Evolutionary conservation across 2,113 vertebrate species (phyloP), one percentile per base, ranked within the genome.

Genomic region (Cariama cristata): DNA sequence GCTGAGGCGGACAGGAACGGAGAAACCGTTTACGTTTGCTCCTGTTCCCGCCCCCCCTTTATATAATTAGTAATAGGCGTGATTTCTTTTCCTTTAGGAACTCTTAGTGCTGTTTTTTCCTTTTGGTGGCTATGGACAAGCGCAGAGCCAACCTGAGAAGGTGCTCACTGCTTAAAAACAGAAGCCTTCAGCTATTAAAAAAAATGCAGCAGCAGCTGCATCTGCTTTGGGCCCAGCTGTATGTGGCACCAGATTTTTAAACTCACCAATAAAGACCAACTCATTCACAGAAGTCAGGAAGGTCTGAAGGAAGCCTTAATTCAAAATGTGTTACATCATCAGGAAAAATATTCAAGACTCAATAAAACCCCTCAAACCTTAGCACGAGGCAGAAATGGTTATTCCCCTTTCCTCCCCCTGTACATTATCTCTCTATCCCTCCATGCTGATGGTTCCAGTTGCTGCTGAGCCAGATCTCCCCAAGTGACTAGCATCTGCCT

Each of bases 1-100:
- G 49, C 20, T 8, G 14, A 26, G n/a, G 42, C 24, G 11, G 6
- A 1, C 4, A 0, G 32, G 32, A 13, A 20, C 3, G 2, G 3
- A 47, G 12, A 26, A 20, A 6, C 5, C 8, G 0, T 28, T 75
- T 6, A 11, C 8, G 7, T 53, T 69, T 26, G 11, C 12, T n/a
- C 47, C 5, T 8, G 2, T 33, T 20, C 49, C 28, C 14, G 18
- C 40, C 6, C 5, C 4, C 7, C 6, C 30, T 17, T 14, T 24
- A 4, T 30, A 24, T 35, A 23, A 12, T 5, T 68, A 10, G 33
- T 74, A 68, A 56, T 32, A 8, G 9, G 24, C 16, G 44, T 1
- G 24, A 52, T 71, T 52, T 21, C 62, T 59, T 53, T 47, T 53
- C 14, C 55, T 50, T 62, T 60, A 42, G 35, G 58, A 88, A 53